These are phyloP conservation scores for Okapia johnstoni DNA, from an alignment of 2,113 vertebrate species.

Conservation along the genomic window DNA sequence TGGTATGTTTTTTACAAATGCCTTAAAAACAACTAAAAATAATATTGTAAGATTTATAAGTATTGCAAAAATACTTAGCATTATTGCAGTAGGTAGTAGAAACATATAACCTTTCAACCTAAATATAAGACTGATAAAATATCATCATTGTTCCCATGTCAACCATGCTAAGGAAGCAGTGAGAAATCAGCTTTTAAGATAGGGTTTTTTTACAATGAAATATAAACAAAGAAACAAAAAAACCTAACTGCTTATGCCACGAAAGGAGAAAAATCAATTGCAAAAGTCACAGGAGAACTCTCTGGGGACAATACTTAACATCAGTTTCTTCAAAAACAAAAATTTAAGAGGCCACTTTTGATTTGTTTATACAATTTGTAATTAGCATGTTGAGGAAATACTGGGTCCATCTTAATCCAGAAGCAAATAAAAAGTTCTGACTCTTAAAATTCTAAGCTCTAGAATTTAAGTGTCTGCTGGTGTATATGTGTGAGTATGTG, in stretches of 20 bases:
- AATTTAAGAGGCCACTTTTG: not conserved
- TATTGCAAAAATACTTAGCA: not conserved
- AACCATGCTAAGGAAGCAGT: not conserved
- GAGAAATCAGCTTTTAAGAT: not conserved
- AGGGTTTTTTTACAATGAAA: not conserved
- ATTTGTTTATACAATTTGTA: not conserved
- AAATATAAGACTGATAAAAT: not conserved
- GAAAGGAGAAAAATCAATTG: not conserved
- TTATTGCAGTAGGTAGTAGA: not conserved
- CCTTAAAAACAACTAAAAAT: not conserved
- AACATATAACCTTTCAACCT: not conserved
- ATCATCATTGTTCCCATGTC: not conserved
- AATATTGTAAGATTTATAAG: not conserved
- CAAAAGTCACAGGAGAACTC: not conserved
- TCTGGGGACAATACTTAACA: not conserved
- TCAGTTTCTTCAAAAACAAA: not conserved
- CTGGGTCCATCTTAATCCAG: not conserved
- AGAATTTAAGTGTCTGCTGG: not conserved
- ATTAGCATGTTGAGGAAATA: not conserved
- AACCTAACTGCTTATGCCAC: not conserved
- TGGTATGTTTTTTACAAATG: not conserved
- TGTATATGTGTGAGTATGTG: not conserved
- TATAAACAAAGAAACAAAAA: not conserved
- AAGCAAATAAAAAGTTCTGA: not conserved
- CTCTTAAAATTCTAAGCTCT: not conserved